These are phyloP conservation scores for Leptura quadrifasciata DNA, from an alignment of 2,888 invertebrate genomes.

Conservation along the genomic window DNA sequence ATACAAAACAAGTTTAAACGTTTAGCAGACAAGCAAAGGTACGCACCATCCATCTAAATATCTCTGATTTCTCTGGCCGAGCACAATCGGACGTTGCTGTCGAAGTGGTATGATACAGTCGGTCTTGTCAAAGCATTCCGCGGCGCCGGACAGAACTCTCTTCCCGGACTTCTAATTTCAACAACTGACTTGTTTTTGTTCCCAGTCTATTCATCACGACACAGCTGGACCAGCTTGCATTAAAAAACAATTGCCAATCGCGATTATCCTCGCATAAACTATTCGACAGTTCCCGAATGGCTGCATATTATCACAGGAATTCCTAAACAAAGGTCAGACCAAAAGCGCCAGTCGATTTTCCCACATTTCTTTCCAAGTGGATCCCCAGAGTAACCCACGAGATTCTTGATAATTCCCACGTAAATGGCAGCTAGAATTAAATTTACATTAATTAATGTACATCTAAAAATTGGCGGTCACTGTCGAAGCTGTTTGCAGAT, in stretches of 20 bases:
- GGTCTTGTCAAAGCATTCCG: constrained; percentile 70
- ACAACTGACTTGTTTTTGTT: constrained; percentile 72
- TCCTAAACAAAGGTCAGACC: constrained; percentile 22
- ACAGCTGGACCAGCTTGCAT: constrained; percentile 42
- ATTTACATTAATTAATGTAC: too few relatives aligned
- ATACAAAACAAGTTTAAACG: constrained; percentile 41
- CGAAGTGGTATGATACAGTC: constrained; percentile 60
- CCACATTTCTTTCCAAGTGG: constrained; percentile 42
- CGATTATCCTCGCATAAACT: constrained; percentile 59
- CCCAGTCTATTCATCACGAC: constrained; percentile 65
- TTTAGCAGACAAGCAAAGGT: constrained; percentile 36
- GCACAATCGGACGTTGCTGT: constrained; percentile 40
- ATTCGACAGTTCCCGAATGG: constrained; percentile 49
- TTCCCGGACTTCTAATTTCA: constrained; percentile 73
- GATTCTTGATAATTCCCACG: background rate
- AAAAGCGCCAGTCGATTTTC: constrained; percentile 48
- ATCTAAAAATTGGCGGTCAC: too few relatives aligned
- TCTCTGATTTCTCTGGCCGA: constrained; percentile 42
- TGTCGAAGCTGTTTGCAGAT: too few relatives aligned
- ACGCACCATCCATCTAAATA: constrained; percentile 40
- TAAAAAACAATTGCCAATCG: constrained; percentile 63
- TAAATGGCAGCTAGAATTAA: too few relatives aligned
- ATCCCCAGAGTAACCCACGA: background rate
- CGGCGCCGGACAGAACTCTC: constrained; percentile 68
- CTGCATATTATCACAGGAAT: constrained; percentile 41